Base-by-base conservation (phyloP, 2,888 invertebrate species). In the Pharmacophagus antenor region DNA sequence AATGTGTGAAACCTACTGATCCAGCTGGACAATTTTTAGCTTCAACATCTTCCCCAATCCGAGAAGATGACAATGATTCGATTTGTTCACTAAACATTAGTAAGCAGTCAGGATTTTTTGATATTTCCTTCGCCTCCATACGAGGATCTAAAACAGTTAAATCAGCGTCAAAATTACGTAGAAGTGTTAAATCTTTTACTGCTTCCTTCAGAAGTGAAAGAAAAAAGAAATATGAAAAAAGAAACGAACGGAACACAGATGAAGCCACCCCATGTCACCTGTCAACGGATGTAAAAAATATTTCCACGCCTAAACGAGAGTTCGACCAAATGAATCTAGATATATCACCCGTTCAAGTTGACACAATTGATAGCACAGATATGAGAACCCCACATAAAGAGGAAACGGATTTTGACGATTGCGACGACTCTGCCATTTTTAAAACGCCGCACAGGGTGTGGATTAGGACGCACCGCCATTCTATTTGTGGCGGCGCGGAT, bases 141-240 rank as follows among this genome's bases (percentile, higher is more conserved):
- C 74, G 84, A 53, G 82, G 85, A 63, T 84, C 89, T 1, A 89
- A 89, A 77, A 89, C 90, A 0, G 84, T 79, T 0, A 91, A 91
- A 68, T 91, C 91, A 0, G 89, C 91, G 0, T 90, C 91, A 6
- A 90, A 89, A 69, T 67, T 91, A 51, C 77, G 91, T 41, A 77
- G 91, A 52, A 90, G 91, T 67, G 89, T 91, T 8, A 91, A 91
- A 70, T 91, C 91, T 1, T 88, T 91, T 65, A 91, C 91, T n/a
- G 89, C 91, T 12, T 91, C 91, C 0, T 91, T 91, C 67, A 79
- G 91, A 66, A 89, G 89, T 65, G 91, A 91, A 73, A 78, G 91
- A 31, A 91, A 89, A 67, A 91, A 91, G 75, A 91, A 90, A 65
- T 90, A 90, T 63, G 91, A 91, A 70, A 90, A 89, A 65, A 71